Conservation (phyloP, 2,888 invertebrate genomes). For the Chromoteleia sp. region DNA sequence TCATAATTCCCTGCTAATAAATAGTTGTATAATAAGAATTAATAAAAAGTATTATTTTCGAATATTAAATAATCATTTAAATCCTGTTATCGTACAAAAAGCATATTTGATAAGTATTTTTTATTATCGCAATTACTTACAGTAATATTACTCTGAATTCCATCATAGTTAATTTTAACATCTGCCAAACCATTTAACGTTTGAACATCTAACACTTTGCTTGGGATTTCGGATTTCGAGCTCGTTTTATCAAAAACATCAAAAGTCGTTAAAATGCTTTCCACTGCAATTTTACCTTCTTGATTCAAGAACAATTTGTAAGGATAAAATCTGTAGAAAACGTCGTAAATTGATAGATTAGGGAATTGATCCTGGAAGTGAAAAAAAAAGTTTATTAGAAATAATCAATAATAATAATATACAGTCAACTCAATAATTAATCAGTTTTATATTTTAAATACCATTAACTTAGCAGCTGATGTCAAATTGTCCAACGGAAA, state of each 20-base stretch:
- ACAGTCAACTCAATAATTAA: neutral
- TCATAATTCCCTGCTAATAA: too few relatives aligned
- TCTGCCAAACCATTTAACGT: constrained; percentile 81
- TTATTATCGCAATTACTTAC: constrained; percentile 34
- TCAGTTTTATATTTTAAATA: constrained; percentile 73
- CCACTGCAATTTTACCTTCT: constrained; percentile 91
- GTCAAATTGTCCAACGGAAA: constrained; percentile 94
- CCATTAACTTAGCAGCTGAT: constrained; percentile 89
- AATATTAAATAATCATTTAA: too few relatives aligned
- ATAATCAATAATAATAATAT: constrained; percentile 16
- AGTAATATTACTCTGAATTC: constrained; percentile 71
- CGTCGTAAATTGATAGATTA: constrained; percentile 87
- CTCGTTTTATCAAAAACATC: constrained; percentile 81
- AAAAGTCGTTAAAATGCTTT: constrained; percentile 89
- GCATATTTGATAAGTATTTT: too few relatives aligned
- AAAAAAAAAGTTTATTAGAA: neutral
- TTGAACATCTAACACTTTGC: constrained; percentile 76
- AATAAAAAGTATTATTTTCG: too few relatives aligned
- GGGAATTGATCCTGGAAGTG: constrained; percentile 89
- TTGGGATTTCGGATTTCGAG: constrained; percentile 27
- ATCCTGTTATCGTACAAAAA: too few relatives aligned
- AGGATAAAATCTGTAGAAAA: constrained; percentile 93
- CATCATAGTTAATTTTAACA: constrained; percentile 85
- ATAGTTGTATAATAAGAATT: too few relatives aligned
- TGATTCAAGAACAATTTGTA: constrained; percentile 91